phyloP scores from a whole-genome alignment of 2,113 vertebrate species.

The Gallinago undulata region DNA sequence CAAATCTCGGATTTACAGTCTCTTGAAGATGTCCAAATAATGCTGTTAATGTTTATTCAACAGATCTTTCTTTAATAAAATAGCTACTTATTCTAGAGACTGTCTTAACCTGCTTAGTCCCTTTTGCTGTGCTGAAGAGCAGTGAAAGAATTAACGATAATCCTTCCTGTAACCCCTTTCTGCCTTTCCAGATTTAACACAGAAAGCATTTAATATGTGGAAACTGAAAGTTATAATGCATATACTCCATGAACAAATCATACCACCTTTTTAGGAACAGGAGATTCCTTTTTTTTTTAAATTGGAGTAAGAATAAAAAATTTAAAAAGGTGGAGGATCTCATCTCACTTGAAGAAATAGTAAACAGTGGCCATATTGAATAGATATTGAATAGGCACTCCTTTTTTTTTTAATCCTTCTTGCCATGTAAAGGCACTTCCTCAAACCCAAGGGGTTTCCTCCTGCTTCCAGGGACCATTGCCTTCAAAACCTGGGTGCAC shows the following conservation, averaged over 20 bases:
- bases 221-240: not conserved
- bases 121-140: not conserved
- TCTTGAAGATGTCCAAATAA: conserved; percentile 8
- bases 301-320: not conserved
- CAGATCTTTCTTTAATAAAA: not conserved
- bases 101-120: not conserved
- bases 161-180: not conserved
- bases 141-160: not conserved
- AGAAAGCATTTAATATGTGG: not conserved
- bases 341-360: not conserved
- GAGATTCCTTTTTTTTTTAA: not conserved
- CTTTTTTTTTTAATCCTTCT: not conserved
- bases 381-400: not conserved
- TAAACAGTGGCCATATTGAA: not conserved
- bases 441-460: not conserved
- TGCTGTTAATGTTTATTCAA: conserved; percentile 34
- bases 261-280: not conserved
- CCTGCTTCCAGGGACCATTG: not conserved
- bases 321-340: not conserved
- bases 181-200: not conserved
- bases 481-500: not conserved
- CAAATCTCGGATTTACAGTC: not conserved
- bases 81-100: not conserved
- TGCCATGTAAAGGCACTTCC: not conserved
- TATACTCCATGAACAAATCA: not conserved